These are phyloP conservation scores for Metalampra italica DNA, from an alignment of 2,888 invertebrate genomes.

Conservation along the genomic window DNA sequence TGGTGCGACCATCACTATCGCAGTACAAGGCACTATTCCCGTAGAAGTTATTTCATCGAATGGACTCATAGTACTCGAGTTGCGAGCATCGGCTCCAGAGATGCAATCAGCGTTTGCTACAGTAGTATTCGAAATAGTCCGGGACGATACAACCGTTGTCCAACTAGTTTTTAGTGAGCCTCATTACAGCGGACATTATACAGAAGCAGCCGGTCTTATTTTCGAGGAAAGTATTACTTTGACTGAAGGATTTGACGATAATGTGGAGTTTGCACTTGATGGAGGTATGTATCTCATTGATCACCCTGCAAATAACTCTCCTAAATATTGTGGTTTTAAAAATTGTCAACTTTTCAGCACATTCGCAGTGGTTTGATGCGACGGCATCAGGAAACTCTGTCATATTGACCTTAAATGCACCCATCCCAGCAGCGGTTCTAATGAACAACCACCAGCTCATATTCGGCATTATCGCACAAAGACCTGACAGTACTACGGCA, in stretches of 20 bases:
- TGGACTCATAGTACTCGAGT: constrained; percentile 24
- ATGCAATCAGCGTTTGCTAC: constrained; percentile 13
- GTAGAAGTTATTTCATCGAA: constrained; percentile 24
- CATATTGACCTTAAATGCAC: constrained; percentile 8
- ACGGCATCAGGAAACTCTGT: constrained; percentile 12
- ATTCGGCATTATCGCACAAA: constrained; percentile 21
- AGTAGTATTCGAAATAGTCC: constrained; percentile 5
- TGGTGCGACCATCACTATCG: constrained; percentile 18
- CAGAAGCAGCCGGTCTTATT: constrained; percentile 10
- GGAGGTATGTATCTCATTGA: constrained; percentile 20
- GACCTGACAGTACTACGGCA: constrained; percentile 14
- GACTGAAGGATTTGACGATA: constrained; percentile 20
- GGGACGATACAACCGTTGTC: not conserved
- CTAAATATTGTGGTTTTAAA: not conserved
- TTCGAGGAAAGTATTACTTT: constrained; percentile 17
- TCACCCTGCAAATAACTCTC: not conserved
- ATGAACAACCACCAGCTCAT: constrained; percentile 22
- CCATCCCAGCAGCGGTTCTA: constrained; percentile 23
- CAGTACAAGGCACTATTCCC: constrained; percentile 19
- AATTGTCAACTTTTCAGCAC: constrained; percentile 13
- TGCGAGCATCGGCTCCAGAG: constrained; percentile 28
- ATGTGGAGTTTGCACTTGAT: constrained; percentile 23
- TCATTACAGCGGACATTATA: constrained; percentile 23
- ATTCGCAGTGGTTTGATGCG: constrained; percentile 22
- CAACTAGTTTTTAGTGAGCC: constrained; percentile 2